Conservation (phyloP, 2,888 invertebrate genomes). For the Marasmarcha lunaedactyla region DNA sequence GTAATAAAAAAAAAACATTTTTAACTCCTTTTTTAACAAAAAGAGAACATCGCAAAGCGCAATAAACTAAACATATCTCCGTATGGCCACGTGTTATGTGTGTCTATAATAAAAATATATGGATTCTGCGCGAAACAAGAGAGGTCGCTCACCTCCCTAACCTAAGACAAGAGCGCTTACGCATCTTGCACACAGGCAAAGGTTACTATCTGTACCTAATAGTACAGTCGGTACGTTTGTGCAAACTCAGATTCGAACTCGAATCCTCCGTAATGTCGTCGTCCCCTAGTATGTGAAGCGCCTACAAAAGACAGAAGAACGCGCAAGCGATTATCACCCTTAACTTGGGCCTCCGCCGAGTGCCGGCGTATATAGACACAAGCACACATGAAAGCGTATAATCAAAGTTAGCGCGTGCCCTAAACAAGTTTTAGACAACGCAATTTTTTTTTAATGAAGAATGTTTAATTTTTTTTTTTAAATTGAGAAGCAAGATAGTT, state of each 20-base stretch:
- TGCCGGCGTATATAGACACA: slow-evolving; percentile 19
- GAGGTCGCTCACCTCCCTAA: slow-evolving; percentile 70
- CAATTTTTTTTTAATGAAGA: no score
- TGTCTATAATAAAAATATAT: slow-evolving; percentile 64
- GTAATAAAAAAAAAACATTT: no score
- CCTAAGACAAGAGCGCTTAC: slow-evolving; percentile 66
- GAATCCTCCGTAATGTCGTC: no score
- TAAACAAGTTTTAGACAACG: slow-evolving; percentile 66
- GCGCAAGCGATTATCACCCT: no score
- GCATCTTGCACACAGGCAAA: slow-evolving; percentile 43
- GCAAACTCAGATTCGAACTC: no score
- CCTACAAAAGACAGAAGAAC: no score
- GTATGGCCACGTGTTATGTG: slow-evolving; percentile 45
- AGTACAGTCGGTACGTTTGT: slow-evolving; percentile 34
- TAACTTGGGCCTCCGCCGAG: no score
- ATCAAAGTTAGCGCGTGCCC: slow-evolving; percentile 47
- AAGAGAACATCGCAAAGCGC: slow-evolving; percentile 41
- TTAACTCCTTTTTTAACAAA: not conserved
- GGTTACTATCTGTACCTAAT: no score
- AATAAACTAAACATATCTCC: slow-evolving; percentile 46
- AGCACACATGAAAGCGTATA: slow-evolving; percentile 39
- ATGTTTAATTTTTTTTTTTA: slow-evolving; percentile 68
- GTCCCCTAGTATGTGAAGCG: no score
- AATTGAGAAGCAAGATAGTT: no score
- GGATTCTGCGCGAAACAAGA: slow-evolving; percentile 54